These are phyloP conservation scores for Tachyglossus aculeatus DNA, from an alignment of 2,797 vertebrate genomes.

Conservation along the genomic window DNA sequence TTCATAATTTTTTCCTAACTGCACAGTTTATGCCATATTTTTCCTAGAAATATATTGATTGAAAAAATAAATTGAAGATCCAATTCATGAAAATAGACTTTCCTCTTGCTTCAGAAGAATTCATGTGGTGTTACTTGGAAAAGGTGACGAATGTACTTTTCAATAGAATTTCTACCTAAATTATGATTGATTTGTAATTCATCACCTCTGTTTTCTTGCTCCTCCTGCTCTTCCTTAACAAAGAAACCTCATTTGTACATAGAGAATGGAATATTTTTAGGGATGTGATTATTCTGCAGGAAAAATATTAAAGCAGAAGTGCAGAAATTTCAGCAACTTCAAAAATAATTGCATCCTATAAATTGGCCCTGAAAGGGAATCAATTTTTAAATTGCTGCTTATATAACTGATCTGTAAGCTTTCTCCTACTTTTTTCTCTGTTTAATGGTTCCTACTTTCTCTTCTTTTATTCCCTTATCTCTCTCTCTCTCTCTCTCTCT, in stretches of 20 bases:
- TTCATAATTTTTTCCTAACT: slow-evolving; percentile 29
- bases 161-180: slow-evolving; percentile 39
- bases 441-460: background rate
- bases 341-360: slow-evolving; percentile 6
- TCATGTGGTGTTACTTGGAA: background rate
- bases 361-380: background rate
- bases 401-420: too few relatives aligned
- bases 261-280: slow-evolving; percentile 27
- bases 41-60: slow-evolving; percentile 39
- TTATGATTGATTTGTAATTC: slow-evolving; percentile 44
- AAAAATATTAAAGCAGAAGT: slow-evolving; percentile 14
- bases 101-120: slow-evolving; percentile 26
- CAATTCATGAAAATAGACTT: slow-evolving; percentile 34
- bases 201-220: background rate
- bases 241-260: slow-evolving; percentile 21
- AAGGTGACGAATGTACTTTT: slow-evolving; percentile 41
- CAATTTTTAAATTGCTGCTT: background rate
- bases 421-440: background rate
- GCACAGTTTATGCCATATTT: slow-evolving; percentile 26
- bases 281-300: slow-evolving; percentile 35
- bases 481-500: background rate
- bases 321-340: slow-evolving; percentile 15
- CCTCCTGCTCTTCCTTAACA: slow-evolving; percentile 4
- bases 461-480: background rate
- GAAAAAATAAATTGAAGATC: slow-evolving; percentile 28